These are phyloP conservation scores for Syrrhaptes paradoxus DNA, from an alignment of 2,113 vertebrate genomes.

Conservation along the genomic window DNA sequence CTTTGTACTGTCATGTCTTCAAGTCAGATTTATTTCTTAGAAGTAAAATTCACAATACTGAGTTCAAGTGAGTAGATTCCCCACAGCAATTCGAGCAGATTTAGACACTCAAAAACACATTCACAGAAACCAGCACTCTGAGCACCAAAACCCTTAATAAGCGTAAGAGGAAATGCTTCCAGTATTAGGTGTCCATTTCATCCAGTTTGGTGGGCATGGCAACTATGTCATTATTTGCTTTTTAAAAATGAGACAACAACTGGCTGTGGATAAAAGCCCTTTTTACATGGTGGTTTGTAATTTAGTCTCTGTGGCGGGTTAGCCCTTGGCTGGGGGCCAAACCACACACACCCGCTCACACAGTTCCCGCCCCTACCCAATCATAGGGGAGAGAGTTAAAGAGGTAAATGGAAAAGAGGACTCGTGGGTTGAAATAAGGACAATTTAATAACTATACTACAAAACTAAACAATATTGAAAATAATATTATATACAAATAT, in stretches of 20 bases:
- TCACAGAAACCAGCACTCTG: background rate
- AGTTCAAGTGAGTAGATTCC: background rate
- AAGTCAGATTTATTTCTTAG: background rate
- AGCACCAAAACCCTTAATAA: background rate
- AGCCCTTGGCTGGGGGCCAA: no score
- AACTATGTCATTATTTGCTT: background rate
- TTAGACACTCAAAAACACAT: background rate
- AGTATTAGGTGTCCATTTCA: background rate
- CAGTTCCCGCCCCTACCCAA: no score
- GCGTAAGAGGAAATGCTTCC: background rate
- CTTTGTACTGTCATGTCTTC: background rate
- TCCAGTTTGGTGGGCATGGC: background rate
- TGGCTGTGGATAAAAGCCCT: background rate
- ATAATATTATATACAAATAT: no score
- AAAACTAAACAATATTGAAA: no score
- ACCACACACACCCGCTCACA: no score
- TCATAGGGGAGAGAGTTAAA: no score
- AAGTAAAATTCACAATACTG: background rate
- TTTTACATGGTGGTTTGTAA: background rate
- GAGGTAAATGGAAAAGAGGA: no score
- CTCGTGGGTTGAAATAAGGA: no score
- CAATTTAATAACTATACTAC: no score
- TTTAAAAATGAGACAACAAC: background rate
- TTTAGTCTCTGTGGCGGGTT: background rate
- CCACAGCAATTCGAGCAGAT: background rate